Evolutionary conservation across 2,113 vertebrate species (phyloP), one percentile per base, ranked within the genome.

Genomic region (Clupea harengus): DNA sequence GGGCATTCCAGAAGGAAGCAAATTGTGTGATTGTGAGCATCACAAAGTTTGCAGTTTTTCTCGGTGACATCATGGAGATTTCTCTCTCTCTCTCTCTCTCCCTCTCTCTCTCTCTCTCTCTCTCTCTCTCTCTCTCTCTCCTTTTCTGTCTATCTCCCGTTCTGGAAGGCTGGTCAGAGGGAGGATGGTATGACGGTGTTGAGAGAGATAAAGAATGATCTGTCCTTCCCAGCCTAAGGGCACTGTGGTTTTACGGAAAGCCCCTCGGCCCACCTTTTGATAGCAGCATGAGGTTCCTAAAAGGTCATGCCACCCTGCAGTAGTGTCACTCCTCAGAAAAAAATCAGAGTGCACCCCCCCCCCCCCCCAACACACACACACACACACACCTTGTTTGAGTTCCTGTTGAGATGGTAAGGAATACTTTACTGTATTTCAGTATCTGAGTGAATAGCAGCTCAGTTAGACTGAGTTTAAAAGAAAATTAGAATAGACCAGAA

Each of bases 331-430:
- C n/a, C n/a, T n/a, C n/a, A n/a, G n/a, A n/a, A n/a, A n/a, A n/a
- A n/a, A n/a, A n/a, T n/a, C n/a, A n/a, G n/a, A n/a, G n/a, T n/a
- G n/a, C n/a, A n/a, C n/a, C n/a, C n/a, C n/a, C n/a, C n/a, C n/a
- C n/a, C n/a, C n/a, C n/a, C n/a, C n/a, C n/a, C n/a, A n/a, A n/a
- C 64, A 72, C 64, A 72, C 64, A 72, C 64, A 72, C 64, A 72
- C 64, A 72, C 64, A 72, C 64, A 72, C 64, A 32, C 25, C n/a
- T 25, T 10, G 2, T 72, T 72, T 28, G n/a, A 28, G 25, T 39
- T 39, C 72, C 72, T 78, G 28, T 78, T 32, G 28, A 28, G 4
- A 13, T 78, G 28, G 3, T 78, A 13, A 4, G 22, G 72, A 78
- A 78, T 78, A 28, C 25, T 44, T 78, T 13, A 78, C 25, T 78